These are phyloP conservation scores for Anhinga anhinga DNA, from an alignment of 2,113 vertebrate species.

Conservation along the genomic window DNA sequence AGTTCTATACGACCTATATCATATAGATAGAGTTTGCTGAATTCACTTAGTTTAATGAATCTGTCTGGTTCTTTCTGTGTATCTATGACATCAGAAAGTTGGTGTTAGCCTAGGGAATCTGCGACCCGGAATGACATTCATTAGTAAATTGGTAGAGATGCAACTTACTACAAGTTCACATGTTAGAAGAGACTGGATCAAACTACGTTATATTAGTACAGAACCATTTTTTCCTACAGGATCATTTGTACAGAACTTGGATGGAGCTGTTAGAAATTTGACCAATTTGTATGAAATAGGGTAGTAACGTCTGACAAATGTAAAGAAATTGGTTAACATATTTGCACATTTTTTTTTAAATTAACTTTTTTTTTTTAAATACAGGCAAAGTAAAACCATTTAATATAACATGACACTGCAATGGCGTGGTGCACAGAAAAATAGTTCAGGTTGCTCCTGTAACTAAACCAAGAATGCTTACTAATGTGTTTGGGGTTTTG, in stretches of 20 bases:
- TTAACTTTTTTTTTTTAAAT: not conserved
- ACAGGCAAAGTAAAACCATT: not conserved
- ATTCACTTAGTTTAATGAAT: not conserved
- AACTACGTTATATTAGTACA: not conserved
- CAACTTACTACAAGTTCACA: accelerated
- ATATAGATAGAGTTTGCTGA: not conserved
- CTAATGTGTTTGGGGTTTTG: not conserved
- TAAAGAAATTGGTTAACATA: not conserved
- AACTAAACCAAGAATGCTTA: not conserved
- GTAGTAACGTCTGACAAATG: not conserved
- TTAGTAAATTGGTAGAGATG: not conserved
- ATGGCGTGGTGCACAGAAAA: not conserved
- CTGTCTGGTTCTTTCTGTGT: not conserved
- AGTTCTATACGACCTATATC: not conserved
- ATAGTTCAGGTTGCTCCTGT: not conserved
- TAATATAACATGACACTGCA: not conserved
- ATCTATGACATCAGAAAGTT: not conserved
- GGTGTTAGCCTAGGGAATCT: not conserved
- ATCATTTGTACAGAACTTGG: not conserved
- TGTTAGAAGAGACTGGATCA: not conserved
- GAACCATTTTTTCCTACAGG: not conserved
- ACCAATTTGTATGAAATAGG: not conserved
- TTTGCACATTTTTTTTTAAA: not conserved
- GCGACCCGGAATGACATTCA: not conserved
- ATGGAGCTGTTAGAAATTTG: not conserved